Evolutionary conservation across 1,140 invertebrate genomes (phyloP), one percentile per base, ranked within the genome.

Genomic region (Drosophila nebulosa): DNA sequence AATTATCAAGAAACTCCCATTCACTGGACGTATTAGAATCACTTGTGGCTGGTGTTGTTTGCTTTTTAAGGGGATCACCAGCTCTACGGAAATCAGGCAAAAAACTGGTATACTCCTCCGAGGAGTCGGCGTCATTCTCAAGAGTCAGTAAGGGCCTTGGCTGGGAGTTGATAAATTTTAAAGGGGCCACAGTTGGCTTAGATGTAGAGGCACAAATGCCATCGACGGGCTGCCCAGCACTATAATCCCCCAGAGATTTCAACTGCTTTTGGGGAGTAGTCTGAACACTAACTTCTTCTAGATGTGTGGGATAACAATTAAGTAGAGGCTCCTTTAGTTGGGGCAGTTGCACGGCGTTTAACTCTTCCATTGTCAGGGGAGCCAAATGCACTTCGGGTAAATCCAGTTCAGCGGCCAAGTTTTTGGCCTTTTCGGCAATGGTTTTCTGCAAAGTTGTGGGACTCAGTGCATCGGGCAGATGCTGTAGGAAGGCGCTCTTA

Each of bases 1-100:
- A 90, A 42, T 90, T 90, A 66, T 90, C 90, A 46, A 90, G 42
- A 50, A 91, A 91, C 59, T 91, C 90, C 90, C 90, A 91, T 69
- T 91, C 90, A 64, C 86, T 90, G 36, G 89, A 90, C 16, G 83
- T 83, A 50, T 71, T 89, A 1, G 90, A 91, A 39, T 85, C 77
- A 14, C 73, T 72, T 39, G 84, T 75, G 3, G 68, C 22, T 4
- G 74, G 78, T 4, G 74, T 73, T 3, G 66, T 53, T 18, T 71
- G 58, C 39, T 67, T 74, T 35, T 26, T 60, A 6, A 77, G 50
- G 0, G 85, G 85, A 68, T 90, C 85, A 1, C 60, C 51, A 5
- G 81, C 89, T 4, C 60, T 56, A 21, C 79, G 70, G 63, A 90
- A 90, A 64, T 90, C 89, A 18, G 79, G 81, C 10, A 90, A 39